A percentile compares a stretch with the other conserved stretches of the same genome.
Evolutionary conservation across 2,888 invertebrate genomes (phyloP).

Genomic region (Aspidiotus rigidus): DNA sequence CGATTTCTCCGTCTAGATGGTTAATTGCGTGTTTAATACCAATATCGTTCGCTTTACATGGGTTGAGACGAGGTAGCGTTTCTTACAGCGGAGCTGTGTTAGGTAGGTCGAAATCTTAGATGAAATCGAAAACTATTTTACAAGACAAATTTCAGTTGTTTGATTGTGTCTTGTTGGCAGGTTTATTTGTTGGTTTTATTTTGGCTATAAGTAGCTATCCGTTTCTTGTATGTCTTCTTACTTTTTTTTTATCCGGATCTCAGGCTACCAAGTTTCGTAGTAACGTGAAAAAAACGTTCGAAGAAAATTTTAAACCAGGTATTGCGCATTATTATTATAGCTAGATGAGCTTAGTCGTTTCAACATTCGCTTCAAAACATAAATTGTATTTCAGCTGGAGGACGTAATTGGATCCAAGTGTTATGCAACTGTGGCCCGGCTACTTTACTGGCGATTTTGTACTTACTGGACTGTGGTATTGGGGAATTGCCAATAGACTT

Average conservation of each 20-base stretch:
- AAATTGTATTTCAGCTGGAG: slow-evolving; percentile 53
- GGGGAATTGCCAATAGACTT: slow-evolving; percentile 73
- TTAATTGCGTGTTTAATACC: slow-evolving; percentile 56
- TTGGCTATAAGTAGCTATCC: slow-evolving; percentile 68
- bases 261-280: slow-evolving; percentile 68
- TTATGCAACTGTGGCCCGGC: slow-evolving; percentile 85
- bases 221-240: slow-evolving; percentile 60
- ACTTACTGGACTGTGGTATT: slow-evolving; percentile 68
- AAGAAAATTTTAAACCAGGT: slow-evolving; percentile 73
- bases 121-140: slow-evolving; percentile 11
- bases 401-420: slow-evolving; percentile 82
- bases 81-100: slow-evolving; percentile 61
- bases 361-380: no score
- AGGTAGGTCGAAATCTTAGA: slow-evolving; percentile 43
- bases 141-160: no score
- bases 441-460: slow-evolving; percentile 63
- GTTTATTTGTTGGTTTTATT: slow-evolving; percentile 62
- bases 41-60: slow-evolving; percentile 56
- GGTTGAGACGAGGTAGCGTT: slow-evolving; percentile 58
- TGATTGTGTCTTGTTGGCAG: slow-evolving; percentile 42
- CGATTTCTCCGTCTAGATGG: slow-evolving; percentile 56
- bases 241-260: slow-evolving; percentile 72
- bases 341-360: background rate
- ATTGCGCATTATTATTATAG: slow-evolving; percentile 21
- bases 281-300: slow-evolving; percentile 57